Evolutionary conservation across 2,113 vertebrate species (phyloP), one percentile per base, ranked within the genome.

Genomic region (Andinoacara biseriatus): DNA sequence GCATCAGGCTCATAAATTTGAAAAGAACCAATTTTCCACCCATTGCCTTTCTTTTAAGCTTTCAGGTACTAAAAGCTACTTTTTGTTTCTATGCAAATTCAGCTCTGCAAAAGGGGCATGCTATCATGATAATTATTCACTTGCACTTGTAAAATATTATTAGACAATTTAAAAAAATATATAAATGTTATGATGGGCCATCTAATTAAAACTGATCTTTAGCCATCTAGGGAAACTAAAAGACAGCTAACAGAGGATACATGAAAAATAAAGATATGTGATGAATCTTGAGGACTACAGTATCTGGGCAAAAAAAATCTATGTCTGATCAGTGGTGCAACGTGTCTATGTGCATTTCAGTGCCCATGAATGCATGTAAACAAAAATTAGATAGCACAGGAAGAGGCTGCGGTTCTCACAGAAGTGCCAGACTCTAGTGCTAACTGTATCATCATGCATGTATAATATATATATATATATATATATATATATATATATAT

Each of bases 401-500:
- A 75, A 18, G 17, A 22, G 11, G 31, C 56, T 20, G 24, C 35
- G 49, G 46, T 18, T 9, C 18, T 38, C 78, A 75, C 54, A 24
- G 6, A 72, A 62, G 72, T 24, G 63, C 46, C 31, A 72, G 13
- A 10, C 18, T 22, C n/a, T 67, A 67, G 59, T 56, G 31, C 56
- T 82, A 46, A 86, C 38, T 88, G 63, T 84, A 38, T 61, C 15
- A 74, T 77, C 63, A 82, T 57, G 69, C 78, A 87, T 83, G 74
- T 38, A 82, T 60, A 84, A 77, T 49, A 33, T 83, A 22, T 67
- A 26, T 26, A 69, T 69, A 33, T 17, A 78, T 61, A 29, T 38
- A 11, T 8, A 26, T n/a, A n/a, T n/a, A n/a, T n/a, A n/a, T n/a
- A n/a, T n/a, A n/a, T n/a, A n/a, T n/a, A n/a, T n/a, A n/a, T n/a